phyloP scores from a whole-genome alignment of 2,113 vertebrate genomes.

The Hippopotamus amphibius region DNA sequence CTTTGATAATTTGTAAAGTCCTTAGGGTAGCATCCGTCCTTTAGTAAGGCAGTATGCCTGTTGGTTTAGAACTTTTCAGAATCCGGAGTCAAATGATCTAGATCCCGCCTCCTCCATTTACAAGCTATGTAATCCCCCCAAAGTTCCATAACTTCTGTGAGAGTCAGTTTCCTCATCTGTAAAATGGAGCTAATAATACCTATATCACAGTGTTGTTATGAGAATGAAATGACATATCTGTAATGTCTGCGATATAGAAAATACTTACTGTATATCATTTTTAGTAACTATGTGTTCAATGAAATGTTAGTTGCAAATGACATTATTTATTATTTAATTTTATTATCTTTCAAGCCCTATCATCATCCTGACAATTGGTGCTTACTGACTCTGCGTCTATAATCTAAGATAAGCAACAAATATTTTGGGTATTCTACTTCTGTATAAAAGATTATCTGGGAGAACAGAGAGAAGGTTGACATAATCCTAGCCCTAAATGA shows the following conservation, averaged over 20 bases:
- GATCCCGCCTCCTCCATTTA: neutral
- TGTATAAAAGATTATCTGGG: neutral
- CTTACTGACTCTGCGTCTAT: slow-evolving; percentile 3
- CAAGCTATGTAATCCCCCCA: neutral
- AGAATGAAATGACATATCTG: neutral
- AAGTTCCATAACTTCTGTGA: neutral
- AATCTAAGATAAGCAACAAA: neutral
- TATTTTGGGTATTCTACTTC: neutral
- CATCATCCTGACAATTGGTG: neutral
- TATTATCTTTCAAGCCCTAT: neutral
- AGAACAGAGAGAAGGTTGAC: neutral
- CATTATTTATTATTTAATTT: slow-evolving; percentile 30
- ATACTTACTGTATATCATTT: neutral
- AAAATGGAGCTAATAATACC: slow-evolving; percentile 27
- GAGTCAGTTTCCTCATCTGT: slow-evolving; percentile 38
- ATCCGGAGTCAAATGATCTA: neutral
- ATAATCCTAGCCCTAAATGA: neutral
- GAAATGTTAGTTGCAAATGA: neutral
- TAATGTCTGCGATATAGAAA: neutral
- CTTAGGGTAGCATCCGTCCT: neutral
- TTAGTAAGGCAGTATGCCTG: neutral
- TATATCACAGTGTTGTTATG: neutral
- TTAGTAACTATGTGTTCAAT: slow-evolving; percentile 5
- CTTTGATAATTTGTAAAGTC: slow-evolving; percentile 32
- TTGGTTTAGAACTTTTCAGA: slow-evolving; percentile 10